Evolutionary conservation across 2,113 vertebrate species (phyloP).

Genomic region (Amblyornis subalaris): DNA sequence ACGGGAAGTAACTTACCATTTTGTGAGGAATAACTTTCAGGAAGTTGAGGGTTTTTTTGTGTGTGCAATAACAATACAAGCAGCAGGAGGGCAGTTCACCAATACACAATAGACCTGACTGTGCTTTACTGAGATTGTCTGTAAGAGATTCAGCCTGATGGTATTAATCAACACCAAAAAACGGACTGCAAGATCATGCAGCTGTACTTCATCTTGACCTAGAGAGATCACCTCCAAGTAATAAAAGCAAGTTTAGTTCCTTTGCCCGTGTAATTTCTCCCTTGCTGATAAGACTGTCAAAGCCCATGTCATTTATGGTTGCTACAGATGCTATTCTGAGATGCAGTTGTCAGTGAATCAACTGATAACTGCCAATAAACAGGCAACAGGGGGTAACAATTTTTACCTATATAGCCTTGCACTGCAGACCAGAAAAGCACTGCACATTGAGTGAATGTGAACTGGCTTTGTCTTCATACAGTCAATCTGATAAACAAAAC

Average conservation of each 20-base stretch:
- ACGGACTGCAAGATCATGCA: not conserved
- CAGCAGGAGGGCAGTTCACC: not conserved
- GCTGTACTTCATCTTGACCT: not conserved
- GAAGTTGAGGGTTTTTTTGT: not conserved
- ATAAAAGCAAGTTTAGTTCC: not conserved
- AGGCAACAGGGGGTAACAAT: not conserved
- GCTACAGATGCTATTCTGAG: not conserved
- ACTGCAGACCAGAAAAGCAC: not conserved
- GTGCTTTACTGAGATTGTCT: not conserved
- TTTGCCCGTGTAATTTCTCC: not conserved
- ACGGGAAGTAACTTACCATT: not conserved
- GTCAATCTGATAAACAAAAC: not conserved
- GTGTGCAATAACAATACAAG: not conserved
- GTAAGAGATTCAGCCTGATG: not conserved
- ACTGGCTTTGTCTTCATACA: not conserved
- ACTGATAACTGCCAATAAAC: not conserved
- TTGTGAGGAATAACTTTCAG: not conserved
- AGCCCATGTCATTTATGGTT: not conserved
- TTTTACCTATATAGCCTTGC: not conserved
- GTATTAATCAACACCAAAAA: not conserved
- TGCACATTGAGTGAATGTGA: not conserved
- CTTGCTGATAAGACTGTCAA: conserved; percentile 1
- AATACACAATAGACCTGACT: not conserved
- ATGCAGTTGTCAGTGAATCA: not conserved
- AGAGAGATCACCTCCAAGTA: not conserved